phyloP scores from a whole-genome alignment of 1,140 invertebrate species.

The Orchesella cincta region DNA sequence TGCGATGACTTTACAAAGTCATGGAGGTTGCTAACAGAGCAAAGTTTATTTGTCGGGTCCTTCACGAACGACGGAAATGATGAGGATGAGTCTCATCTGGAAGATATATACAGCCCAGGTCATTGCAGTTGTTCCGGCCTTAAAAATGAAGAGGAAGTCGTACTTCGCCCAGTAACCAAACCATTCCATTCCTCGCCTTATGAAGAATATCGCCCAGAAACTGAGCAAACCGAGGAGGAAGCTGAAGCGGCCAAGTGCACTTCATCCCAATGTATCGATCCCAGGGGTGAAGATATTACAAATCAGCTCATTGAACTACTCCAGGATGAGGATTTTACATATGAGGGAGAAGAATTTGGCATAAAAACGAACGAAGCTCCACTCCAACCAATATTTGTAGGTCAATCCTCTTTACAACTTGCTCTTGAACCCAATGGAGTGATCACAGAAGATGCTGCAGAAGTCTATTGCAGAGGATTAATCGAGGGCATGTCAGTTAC shows the following conservation, averaged over 20 bases:
- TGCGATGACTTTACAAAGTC: slow-evolving; percentile 48
- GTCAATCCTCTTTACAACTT: background rate
- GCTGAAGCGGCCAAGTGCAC: slow-evolving; percentile 40
- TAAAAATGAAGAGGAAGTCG: slow-evolving; percentile 41
- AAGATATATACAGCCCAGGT: slow-evolving; percentile 41
- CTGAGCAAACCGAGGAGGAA: slow-evolving; percentile 39
- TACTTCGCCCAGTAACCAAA: slow-evolving; percentile 45
- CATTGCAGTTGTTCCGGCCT: slow-evolving; percentile 48
- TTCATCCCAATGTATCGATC: slow-evolving; percentile 46
- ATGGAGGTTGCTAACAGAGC: slow-evolving; percentile 46
- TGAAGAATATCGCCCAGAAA: slow-evolving; percentile 43
- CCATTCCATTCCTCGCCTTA: slow-evolving; percentile 44
- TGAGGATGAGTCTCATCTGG: slow-evolving; percentile 37
- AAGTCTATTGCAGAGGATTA: slow-evolving; percentile 46
- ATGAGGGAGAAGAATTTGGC: slow-evolving; percentile 40
- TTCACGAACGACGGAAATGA: slow-evolving; percentile 44
- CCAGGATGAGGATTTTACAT: slow-evolving; percentile 48
- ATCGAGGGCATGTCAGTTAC: slow-evolving; percentile 50
- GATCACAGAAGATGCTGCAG: slow-evolving; percentile 44
- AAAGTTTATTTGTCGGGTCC: slow-evolving; percentile 49
- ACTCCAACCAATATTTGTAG: slow-evolving; percentile 43
- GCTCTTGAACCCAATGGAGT: background rate
- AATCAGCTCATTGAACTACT: slow-evolving; percentile 44
- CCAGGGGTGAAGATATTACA: slow-evolving; percentile 48
- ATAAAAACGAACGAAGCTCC: background rate